Conservation (phyloP, 2,113 vertebrate species). For the Microcebus jonahi region DNA sequence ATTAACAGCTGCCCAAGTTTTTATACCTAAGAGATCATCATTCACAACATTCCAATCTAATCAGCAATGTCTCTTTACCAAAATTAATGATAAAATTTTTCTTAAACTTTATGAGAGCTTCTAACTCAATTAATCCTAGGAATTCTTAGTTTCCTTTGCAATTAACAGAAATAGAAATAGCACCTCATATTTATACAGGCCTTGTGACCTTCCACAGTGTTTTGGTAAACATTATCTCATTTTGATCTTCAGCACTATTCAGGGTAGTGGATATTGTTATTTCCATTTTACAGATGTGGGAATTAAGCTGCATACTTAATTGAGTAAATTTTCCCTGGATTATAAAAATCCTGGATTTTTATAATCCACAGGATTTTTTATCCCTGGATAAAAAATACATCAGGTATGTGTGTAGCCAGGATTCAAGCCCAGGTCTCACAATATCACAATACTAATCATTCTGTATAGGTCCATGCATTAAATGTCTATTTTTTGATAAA, state of each 20-base stretch:
- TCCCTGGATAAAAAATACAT: too few relatives aligned
- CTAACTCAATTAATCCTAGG: background rate
- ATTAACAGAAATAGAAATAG: conserved; percentile 38
- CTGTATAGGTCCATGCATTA: background rate
- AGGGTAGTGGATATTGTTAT: background rate
- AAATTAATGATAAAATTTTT: conserved; percentile 15
- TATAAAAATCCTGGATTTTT: background rate
- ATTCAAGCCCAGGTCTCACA: background rate
- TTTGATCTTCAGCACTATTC: background rate
- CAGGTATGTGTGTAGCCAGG: background rate
- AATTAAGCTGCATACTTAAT: background rate
- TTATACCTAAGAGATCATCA: background rate
- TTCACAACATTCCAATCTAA: background rate
- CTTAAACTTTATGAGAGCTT: conserved; percentile 44
- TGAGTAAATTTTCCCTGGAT: background rate
- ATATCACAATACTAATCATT: background rate
- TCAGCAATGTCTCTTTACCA: conserved; percentile 1
- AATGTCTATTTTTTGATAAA: conserved; percentile 19
- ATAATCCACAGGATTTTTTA: too few relatives aligned
- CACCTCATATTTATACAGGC: background rate
- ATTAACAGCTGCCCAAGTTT: background rate
- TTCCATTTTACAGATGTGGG: background rate
- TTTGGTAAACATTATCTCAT: background rate
- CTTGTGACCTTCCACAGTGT: background rate
- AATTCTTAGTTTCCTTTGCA: conserved; percentile 23